phyloP scores from a whole-genome alignment of 2,888 invertebrate genomes.

The Liposcelis brunnea region DNA sequence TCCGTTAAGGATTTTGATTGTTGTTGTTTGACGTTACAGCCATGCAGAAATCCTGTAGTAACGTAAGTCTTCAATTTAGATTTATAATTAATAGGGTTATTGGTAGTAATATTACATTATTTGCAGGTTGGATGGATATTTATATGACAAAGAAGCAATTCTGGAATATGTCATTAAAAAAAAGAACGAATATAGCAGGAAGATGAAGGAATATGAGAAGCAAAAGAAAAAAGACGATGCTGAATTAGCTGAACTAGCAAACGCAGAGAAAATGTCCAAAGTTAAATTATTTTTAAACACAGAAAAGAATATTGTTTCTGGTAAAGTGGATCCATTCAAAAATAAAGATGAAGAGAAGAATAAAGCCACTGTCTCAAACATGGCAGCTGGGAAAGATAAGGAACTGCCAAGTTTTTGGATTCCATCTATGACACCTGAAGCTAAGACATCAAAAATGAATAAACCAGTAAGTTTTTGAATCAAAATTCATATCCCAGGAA shows the following conservation, averaged over 20 bases:
- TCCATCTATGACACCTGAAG: slow-evolving; percentile 80
- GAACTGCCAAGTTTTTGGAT: slow-evolving; percentile 92
- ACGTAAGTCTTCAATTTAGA: slow-evolving; percentile 36
- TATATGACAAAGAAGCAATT: slow-evolving; percentile 95
- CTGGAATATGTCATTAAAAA: slow-evolving; percentile 86
- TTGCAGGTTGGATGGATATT: slow-evolving; percentile 61
- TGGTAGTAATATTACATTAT: neutral
- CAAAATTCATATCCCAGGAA: neutral
- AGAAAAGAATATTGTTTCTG: slow-evolving; percentile 58
- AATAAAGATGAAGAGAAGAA: slow-evolving; percentile 6
- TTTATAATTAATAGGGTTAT: slow-evolving; percentile 1
- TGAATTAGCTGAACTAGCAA: slow-evolving; percentile 48
- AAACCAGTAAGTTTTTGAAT: slow-evolving; percentile 45
- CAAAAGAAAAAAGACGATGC: slow-evolving; percentile 60
- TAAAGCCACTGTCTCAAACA: slow-evolving; percentile 51
- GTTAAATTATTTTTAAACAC: slow-evolving; percentile 63
- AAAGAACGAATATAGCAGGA: slow-evolving; percentile 77
- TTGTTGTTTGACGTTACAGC: slow-evolving; percentile 91
- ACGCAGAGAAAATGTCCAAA: slow-evolving; percentile 55
- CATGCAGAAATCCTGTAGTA: slow-evolving; percentile 83
- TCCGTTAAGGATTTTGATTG: slow-evolving; percentile 93
- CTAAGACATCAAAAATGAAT: slow-evolving; percentile 47
- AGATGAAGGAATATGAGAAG: slow-evolving; percentile 82
- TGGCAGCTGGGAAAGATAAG: slow-evolving; percentile 59
- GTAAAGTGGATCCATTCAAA: slow-evolving; percentile 26